Evolutionary conservation across 2,888 invertebrate genomes (phyloP).

Genomic region (Micoletzkya japonica): DNA sequence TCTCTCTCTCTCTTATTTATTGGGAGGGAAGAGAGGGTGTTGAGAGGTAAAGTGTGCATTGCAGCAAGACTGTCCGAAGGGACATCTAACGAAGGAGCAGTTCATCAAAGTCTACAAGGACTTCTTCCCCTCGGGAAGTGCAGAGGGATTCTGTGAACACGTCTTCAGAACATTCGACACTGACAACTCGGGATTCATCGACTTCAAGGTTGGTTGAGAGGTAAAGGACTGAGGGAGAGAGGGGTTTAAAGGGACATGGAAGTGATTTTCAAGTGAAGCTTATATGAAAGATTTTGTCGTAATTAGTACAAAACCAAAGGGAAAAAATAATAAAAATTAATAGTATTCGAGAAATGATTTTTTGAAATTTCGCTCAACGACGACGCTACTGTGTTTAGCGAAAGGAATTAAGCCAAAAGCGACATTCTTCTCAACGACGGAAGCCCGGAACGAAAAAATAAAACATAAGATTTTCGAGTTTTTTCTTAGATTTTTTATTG

Average conservation of each 20-base stretch:
- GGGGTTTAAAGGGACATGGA: too few relatives aligned
- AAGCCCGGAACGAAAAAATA: too few relatives aligned
- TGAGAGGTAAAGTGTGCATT: constrained; percentile 30
- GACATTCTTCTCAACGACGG: too few relatives aligned
- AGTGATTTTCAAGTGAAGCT: too few relatives aligned
- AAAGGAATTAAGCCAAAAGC: too few relatives aligned
- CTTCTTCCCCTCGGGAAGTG: constrained; percentile 64
- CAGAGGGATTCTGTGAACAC: constrained; percentile 65
- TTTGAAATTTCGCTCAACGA: too few relatives aligned
- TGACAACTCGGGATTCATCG: constrained; percentile 92
- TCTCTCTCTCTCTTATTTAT: background rate
- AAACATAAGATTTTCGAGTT: too few relatives aligned
- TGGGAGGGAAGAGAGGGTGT: background rate
- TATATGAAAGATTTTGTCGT: too few relatives aligned
- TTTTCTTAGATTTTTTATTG: too few relatives aligned
- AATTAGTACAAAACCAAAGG: background rate
- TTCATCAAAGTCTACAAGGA: constrained; percentile 65
- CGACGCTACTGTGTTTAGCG: too few relatives aligned
- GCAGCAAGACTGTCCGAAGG: constrained; percentile 65
- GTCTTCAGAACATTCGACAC: constrained; percentile 70
- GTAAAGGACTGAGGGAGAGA: constrained; percentile 68
- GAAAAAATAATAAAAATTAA: too few relatives aligned
- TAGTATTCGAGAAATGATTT: too few relatives aligned
- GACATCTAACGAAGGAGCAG: constrained; percentile 64
- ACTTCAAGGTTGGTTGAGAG: constrained; percentile 74